These are phyloP conservation scores for Stenodera caucasica DNA, from an alignment of 2,888 invertebrate genomes.

Conservation along the genomic window DNA sequence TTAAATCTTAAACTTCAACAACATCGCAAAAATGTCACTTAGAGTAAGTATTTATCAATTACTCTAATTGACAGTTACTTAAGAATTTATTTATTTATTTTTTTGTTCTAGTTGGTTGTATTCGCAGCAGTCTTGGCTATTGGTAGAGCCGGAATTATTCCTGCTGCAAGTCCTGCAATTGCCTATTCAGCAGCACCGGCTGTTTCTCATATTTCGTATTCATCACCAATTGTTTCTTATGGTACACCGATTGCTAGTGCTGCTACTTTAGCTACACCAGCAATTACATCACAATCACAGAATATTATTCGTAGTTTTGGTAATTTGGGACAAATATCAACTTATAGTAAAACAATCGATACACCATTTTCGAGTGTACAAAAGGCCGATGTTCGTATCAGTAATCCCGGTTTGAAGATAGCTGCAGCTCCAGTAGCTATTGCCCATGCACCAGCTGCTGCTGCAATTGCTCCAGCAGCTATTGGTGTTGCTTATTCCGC, in stretches of 20 bases:
- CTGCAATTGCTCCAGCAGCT: slow-evolving; percentile 49
- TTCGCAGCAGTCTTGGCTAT: slow-evolving; percentile 55
- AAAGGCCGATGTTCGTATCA: slow-evolving; percentile 71
- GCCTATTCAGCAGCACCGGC: slow-evolving; percentile 56
- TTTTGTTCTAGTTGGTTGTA: slow-evolving; percentile 56
- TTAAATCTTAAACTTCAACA: slow-evolving; percentile 9
- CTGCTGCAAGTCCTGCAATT: slow-evolving; percentile 52
- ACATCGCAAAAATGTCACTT: slow-evolving; percentile 20
- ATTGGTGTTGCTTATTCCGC: slow-evolving; percentile 65
- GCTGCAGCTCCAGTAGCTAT: slow-evolving; percentile 35
- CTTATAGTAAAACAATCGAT: slow-evolving; percentile 70
- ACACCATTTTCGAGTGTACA: slow-evolving; percentile 74
- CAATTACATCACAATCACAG: slow-evolving; percentile 62
- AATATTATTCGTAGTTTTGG: slow-evolving; percentile 66
- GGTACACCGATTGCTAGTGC: slow-evolving; percentile 52
- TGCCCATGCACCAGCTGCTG: slow-evolving; percentile 29
- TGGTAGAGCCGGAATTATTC: slow-evolving; percentile 62
- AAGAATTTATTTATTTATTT: slow-evolving; percentile 7
- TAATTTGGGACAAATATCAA: slow-evolving; percentile 70
- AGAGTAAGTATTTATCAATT: slow-evolving; percentile 16
- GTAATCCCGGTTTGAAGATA: slow-evolving; percentile 61
- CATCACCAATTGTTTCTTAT: slow-evolving; percentile 42
- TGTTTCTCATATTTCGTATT: slow-evolving; percentile 63
- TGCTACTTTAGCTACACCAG: slow-evolving; percentile 16
- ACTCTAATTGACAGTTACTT: background rate